Evolutionary conservation across 2,888 invertebrate species (phyloP), one percentile per base, ranked within the genome.

Genomic region (Eledona agricola): DNA sequence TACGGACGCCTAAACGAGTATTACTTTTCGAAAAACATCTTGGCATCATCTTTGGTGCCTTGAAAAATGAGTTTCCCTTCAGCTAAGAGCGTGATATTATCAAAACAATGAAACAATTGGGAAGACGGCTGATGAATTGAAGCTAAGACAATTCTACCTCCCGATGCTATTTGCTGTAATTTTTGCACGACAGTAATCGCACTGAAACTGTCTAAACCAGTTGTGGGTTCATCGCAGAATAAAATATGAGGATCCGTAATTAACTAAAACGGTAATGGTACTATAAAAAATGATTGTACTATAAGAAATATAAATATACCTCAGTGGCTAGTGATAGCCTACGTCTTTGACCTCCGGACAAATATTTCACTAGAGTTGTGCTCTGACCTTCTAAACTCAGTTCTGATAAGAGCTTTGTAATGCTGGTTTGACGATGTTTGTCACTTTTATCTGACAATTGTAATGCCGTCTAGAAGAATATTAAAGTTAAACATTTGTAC

Each of bases 171-270:
- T 59, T 81, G 80, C 23, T 83, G 79, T 16, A 91, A 77, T 0
- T 87, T 84, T 56, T 85, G 83, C 4, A 93, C 85, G 0, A 96
- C 90, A 7, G 86, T 84, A 57, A 86, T 85, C 0, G 96, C 94
- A 70, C 88, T 92, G 75, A 85, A 95, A 62, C 93, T 93, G 75
- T 96, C 96, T 40, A 96, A 76, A 0, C 96, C 94, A 0, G 93
- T 93, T 0, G 95, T 96, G 0, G 94, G 94, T 72, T 96, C 96
- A 70, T 96, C 96, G 72, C 94, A 94, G 77, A 96, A 95, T 38
- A 96, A 76, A 46, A 96, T 83, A 1, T 88, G 86, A 0, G 96
- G 96, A 71, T 96, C 91, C 40, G 89, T 93, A 42, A 96, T 79
- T 4, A 94, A 80, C 90, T 51, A 47, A 19, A 52, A 32, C n/a